phyloP scores from a whole-genome alignment of 2,888 invertebrate species.

The Molanna angustata region DNA sequence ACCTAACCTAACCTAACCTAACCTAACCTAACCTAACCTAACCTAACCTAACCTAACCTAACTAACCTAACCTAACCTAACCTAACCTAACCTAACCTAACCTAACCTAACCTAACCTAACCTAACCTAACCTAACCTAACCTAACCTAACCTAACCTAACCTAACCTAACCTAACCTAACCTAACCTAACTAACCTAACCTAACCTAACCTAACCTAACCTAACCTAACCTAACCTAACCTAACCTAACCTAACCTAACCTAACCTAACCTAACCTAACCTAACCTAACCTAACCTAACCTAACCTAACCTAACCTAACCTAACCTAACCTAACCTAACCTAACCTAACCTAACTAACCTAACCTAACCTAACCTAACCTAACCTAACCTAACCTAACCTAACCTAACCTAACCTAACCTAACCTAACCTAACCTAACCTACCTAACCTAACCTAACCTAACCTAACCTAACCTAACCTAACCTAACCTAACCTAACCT shows the following conservation, averaged over 20 bases:
- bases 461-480: conserved; percentile 11
- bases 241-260: conserved; percentile 17
- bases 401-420: conserved; percentile 19
- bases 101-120: conserved; percentile 19
- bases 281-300: conserved; percentile 19
- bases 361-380: conserved; percentile 17
- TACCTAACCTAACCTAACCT: conserved; percentile 11
- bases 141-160: background rate
- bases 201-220: conserved; percentile 14
- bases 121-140: background rate
- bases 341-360: conserved; percentile 10
- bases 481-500: conserved; percentile 16
- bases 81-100: conserved; percentile 30
- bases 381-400: conserved; percentile 18
- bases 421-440: too few relatives aligned
- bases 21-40: conserved; percentile 21
- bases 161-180: background rate
- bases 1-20: conserved; percentile 18
- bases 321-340: conserved; percentile 15
- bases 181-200: conserved; percentile 15
- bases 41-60: conserved; percentile 26
- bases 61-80: conserved; percentile 27
- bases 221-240: conserved; percentile 9
- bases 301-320: conserved; percentile 21
- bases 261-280: conserved; percentile 20